A percentile compares a stretch with the other conserved stretches of the same genome.
Evolutionary conservation across 2,888 invertebrate genomes (phyloP).

Genomic region (Microctonus aethiopoides): DNA sequence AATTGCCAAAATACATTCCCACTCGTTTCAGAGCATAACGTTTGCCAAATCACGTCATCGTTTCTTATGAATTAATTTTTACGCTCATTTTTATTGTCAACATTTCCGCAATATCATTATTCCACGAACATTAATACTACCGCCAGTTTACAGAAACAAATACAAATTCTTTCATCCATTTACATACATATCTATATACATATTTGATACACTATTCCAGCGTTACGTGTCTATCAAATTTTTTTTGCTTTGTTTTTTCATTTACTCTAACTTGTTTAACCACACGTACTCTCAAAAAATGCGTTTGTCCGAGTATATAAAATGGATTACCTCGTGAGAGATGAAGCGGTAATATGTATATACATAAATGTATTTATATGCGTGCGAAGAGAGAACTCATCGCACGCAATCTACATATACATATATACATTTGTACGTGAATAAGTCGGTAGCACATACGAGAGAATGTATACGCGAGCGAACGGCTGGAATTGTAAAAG

Average conservation of each 20-base stretch:
- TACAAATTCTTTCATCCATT: background rate
- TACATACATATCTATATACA: background rate
- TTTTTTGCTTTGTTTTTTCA: no score
- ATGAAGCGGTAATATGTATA: no score
- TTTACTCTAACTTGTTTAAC: conserved; percentile 11
- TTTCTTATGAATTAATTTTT: conserved; percentile 18
- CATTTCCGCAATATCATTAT: background rate
- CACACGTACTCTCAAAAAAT: background rate
- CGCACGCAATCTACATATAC: background rate
- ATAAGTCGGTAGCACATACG: background rate
- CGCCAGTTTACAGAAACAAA: background rate
- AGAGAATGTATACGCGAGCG: conserved; percentile 6
- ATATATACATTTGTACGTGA: background rate
- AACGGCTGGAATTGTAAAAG: conserved; percentile 62
- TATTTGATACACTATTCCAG: background rate
- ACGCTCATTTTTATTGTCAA: conserved; percentile 8
- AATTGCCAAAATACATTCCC: background rate
- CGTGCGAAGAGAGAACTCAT: background rate
- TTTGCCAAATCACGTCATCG: conserved; percentile 23
- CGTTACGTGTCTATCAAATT: no score
- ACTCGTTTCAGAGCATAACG: background rate
- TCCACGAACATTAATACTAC: background rate
- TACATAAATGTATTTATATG: no score
- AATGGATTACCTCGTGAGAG: background rate
- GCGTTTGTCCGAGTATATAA: background rate